Evolutionary conservation across 2,797 vertebrate species (phyloP).

Genomic region (Enoplosus armatus): DNA sequence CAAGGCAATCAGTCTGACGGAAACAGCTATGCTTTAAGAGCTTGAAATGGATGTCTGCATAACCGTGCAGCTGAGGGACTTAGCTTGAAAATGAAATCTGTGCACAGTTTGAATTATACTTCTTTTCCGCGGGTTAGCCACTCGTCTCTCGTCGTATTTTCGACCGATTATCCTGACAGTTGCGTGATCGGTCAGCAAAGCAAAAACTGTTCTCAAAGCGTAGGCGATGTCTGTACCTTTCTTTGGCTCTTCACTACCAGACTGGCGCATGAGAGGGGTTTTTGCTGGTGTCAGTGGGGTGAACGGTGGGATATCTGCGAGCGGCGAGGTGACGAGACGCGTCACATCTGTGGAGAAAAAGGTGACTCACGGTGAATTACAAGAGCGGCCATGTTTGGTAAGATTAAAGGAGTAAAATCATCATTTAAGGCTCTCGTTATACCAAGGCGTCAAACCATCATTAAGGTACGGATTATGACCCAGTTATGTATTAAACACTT

Average conservation of each 20-base stretch:
- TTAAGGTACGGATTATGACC: neutral
- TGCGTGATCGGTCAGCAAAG: neutral
- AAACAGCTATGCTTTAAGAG: neutral
- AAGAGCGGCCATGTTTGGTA: neutral
- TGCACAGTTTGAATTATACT: neutral
- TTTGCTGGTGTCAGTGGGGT: conserved; percentile 81
- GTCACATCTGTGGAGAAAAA: conserved; percentile 83
- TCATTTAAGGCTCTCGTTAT: neutral
- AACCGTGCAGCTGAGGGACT: neutral
- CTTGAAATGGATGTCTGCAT: conserved; percentile 14
- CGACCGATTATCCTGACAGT: neutral
- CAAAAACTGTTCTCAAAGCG: neutral
- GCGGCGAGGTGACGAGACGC: conserved; percentile 84
- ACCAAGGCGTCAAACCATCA: neutral
- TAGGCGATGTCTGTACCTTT: conserved; percentile 84
- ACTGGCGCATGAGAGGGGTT: conserved; percentile 54
- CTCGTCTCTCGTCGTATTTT: neutral
- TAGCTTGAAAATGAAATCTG: conserved; percentile 9
- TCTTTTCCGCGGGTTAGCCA: neutral
- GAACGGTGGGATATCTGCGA: conserved; percentile 86
- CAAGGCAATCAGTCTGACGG: conserved; percentile 10
- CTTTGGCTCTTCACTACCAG: conserved; percentile 85
- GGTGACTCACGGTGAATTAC: conserved; percentile 17
- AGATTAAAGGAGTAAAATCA: neutral
- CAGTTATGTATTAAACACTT: neutral